Conservation (phyloP, 2,888 invertebrate genomes). For the Pristionchus japonicus region DNA sequence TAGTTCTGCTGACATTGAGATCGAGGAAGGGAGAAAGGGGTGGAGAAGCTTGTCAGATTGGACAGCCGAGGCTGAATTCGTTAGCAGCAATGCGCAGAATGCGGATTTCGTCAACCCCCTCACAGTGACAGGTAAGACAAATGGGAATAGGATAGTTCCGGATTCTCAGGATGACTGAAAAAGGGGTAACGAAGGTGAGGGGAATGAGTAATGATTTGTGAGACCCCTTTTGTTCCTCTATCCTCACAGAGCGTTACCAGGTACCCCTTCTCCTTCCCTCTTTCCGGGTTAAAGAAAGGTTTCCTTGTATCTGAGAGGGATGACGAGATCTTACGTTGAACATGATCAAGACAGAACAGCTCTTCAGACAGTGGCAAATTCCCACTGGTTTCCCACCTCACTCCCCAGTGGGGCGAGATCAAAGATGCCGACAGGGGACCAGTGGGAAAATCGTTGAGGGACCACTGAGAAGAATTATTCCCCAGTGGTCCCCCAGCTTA, state of each 20-base stretch:
- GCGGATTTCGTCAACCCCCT: background rate
- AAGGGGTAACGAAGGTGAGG: background rate
- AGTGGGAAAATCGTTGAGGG: too few species aligned
- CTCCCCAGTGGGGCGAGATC: too few species aligned
- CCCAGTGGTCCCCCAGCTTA: too few species aligned
- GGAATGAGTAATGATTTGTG: background rate
- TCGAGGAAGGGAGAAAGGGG: background rate
- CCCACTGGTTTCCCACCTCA: too few species aligned
- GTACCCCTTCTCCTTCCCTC: background rate
- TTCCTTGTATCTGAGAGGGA: background rate
- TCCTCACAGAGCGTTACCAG: background rate
- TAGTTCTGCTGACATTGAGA: background rate
- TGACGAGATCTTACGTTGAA: background rate
- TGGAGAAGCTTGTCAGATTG: slow-evolving; percentile 23
- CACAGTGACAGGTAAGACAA: background rate
- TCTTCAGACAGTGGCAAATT: too few species aligned
- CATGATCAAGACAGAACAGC: background rate
- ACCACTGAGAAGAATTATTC: too few species aligned
- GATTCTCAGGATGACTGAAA: background rate
- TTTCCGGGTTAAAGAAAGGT: background rate
- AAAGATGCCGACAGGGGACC: too few species aligned
- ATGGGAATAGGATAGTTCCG: background rate
- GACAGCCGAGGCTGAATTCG: background rate
- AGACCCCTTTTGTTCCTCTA: background rate
- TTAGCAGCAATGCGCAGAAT: background rate